Evolutionary conservation across 2,888 invertebrate species (phyloP).

Genomic region (Sphecodes monilicornis): DNA sequence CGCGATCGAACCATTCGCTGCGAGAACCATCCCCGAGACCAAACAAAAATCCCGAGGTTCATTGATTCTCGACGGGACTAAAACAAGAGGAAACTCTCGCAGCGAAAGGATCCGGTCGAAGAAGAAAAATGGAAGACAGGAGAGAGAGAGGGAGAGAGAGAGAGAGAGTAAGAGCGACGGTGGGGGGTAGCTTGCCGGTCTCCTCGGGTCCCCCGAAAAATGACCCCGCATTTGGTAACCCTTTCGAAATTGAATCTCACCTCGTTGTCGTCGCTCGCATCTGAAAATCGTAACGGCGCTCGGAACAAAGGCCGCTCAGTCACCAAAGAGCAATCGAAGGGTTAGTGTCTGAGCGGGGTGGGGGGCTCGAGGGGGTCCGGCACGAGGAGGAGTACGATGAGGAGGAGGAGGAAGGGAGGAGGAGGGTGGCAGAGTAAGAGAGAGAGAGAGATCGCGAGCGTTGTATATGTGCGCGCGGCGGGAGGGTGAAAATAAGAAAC

Average conservation of each 20-base stretch:
- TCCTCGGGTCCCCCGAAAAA: neutral
- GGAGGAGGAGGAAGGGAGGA: neutral
- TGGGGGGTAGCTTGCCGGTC: neutral
- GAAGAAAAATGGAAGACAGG: constrained; percentile 21
- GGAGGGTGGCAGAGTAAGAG: neutral
- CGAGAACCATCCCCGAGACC: neutral
- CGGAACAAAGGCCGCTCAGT: constrained; percentile 53
- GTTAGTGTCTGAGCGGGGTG: constrained; percentile 45
- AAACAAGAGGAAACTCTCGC: neutral
- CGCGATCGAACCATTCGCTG: constrained; percentile 1
- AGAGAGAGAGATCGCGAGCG: neutral
- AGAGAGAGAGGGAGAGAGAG: neutral
- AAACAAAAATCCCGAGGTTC: neutral
- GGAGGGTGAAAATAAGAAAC: constrained; percentile 48
- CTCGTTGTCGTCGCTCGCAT: constrained; percentile 26
- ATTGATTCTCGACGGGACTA: neutral
- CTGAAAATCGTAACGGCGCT: constrained; percentile 55
- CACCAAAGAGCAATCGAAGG: constrained; percentile 54
- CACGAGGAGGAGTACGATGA: neutral
- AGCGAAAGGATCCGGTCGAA: constrained; percentile 15
- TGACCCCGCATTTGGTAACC: constrained; percentile 24
- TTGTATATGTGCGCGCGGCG: constrained; percentile 6
- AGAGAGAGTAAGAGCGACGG: constrained; percentile 9
- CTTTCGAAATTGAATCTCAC: constrained; percentile 40
- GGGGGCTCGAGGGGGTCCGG: neutral